Percentiles rank a stretch among this genome's conserved stretches.
Evolutionary conservation across 2,113 vertebrate genomes (phyloP).

Genomic region (Ceuthmochares aereus): DNA sequence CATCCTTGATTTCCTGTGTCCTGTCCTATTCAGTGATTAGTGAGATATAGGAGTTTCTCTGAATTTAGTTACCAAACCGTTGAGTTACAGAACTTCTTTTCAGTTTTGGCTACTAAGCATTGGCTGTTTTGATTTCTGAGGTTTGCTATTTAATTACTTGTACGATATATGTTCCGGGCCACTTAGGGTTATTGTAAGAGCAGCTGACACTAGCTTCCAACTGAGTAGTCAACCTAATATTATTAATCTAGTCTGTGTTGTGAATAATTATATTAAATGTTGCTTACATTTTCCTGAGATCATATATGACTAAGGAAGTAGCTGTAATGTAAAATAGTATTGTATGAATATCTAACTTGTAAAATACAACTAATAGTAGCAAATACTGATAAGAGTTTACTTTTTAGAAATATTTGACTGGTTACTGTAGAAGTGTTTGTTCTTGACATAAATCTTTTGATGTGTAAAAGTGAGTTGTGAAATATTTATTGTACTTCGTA

Average conservation of each 20-base stretch:
- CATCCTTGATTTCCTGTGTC: background rate
- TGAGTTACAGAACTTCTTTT: background rate
- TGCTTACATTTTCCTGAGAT: background rate
- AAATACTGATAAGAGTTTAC: background rate
- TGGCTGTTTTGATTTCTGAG: background rate
- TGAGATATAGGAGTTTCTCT: background rate
- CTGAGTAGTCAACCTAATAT: background rate
- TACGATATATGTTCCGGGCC: background rate
- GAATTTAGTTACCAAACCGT: background rate
- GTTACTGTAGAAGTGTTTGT: background rate
- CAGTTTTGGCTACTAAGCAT: background rate
- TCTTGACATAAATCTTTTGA: background rate
- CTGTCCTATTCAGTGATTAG: background rate
- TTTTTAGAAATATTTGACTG: background rate
- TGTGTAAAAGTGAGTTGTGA: constrained; percentile 15
- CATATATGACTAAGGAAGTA: background rate
- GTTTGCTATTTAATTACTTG: background rate
- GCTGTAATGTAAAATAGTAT: background rate
- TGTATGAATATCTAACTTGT: background rate
- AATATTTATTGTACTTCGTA: constrained; percentile 18
- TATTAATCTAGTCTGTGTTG: background rate
- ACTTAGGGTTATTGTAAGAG: background rate
- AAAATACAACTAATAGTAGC: background rate
- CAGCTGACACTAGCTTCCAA: background rate
- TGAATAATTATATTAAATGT: background rate